Evolutionary conservation across 2,113 vertebrate species (phyloP).

Genomic region (Gobiocypris rarus): DNA sequence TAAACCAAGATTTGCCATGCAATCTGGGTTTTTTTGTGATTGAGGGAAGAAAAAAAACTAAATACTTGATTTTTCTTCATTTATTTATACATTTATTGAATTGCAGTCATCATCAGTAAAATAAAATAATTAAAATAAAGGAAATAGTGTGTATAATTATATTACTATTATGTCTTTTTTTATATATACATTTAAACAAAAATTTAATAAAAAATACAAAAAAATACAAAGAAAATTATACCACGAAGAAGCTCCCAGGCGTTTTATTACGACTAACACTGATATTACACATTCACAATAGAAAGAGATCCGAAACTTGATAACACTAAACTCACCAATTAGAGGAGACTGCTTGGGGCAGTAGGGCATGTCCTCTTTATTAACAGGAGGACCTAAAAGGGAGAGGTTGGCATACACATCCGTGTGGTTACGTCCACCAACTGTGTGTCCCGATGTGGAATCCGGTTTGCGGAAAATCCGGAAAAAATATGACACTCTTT

Average conservation of each 20-base stretch:
- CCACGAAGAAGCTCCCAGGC: not conserved
- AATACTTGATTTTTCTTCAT: no score
- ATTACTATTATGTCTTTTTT: no score
- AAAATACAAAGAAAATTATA: no score
- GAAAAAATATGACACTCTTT: conserved; percentile 77
- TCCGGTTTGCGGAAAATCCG: conserved; percentile 75
- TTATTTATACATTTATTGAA: no score
- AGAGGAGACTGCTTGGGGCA: conserved; percentile 77
- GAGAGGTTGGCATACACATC: conserved; percentile 80
- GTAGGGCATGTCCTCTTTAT: conserved; percentile 68
- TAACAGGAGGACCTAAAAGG: conserved; percentile 54
- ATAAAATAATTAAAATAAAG: no score
- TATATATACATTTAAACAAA: no score
- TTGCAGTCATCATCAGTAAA: no score
- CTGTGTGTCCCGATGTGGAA: not conserved
- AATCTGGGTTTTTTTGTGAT: no score
- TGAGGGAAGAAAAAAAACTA: no score
- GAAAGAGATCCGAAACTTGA: not conserved
- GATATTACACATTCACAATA: not conserved
- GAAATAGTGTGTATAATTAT: no score
- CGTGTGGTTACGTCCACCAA: conserved; percentile 63
- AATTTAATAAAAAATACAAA: no score
- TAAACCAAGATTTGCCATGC: no score
- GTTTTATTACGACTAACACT: not conserved
- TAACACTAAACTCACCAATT: conserved; percentile 72